Evolutionary conservation across 2,113 vertebrate genomes (phyloP), one percentile per base, ranked within the genome.

Genomic region (Nansenia antarctica): DNA sequence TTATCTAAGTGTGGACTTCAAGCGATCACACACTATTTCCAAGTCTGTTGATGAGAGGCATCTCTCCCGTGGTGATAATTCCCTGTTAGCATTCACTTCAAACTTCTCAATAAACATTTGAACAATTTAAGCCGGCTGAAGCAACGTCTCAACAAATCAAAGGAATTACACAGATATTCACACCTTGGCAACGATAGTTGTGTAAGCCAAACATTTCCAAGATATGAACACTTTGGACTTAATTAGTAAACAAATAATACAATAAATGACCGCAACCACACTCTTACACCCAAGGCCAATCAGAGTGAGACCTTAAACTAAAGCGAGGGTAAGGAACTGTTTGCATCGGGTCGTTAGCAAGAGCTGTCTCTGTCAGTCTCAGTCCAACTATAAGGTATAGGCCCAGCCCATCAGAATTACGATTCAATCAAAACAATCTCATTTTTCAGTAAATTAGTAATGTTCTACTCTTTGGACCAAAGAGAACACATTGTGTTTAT

Each of bases 91-190:
- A 69, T 88, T 85, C 85, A 78, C 86, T 83, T 79, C 76, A 81
- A 84, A 79, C 54, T 60, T 71, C 62, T 72, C 77, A 93, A 91
- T 93, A 89, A 88, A 91, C 90, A 93, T 90, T 54, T 79, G 68
- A 55, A 29, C 66, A 7, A 80, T 83, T 84, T 77, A 76, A 62
- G 67, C 6, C 32, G 3, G 2, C 69, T 27, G 9, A 32, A 73
- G 39, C 37, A 12, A 15, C 47, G 73, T 85, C 82, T 82, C 76
- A n/a, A 32, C 81, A 81, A 76, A 65, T 67, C 11, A 29, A 55
- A 69, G 70, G 80, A 62, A 76, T 72, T 69, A 69, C 69, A 75
- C 78, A 78, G 18, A 77, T 67, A 70, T 76, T 72, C 54, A 81
- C 69, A 76, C 70, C 45, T 67, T 4, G 31, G 58, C 18, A 60